These are phyloP conservation scores for Theristicus caerulescens DNA, from an alignment of 2,113 vertebrate genomes.

Conservation along the genomic window DNA sequence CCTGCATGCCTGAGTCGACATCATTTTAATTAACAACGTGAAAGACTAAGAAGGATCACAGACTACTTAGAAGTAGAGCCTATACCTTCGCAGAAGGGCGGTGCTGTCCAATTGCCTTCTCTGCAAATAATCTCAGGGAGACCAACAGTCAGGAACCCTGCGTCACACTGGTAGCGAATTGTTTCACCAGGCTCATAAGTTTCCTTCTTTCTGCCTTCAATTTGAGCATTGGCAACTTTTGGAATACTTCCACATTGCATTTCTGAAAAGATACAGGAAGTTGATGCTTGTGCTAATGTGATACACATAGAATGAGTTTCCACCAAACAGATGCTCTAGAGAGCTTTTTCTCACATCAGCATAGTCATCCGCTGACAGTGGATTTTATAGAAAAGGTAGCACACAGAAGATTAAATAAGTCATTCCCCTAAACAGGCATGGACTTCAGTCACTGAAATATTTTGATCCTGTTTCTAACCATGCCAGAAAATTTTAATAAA, in stretches of 20 bases:
- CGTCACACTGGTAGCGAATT: not conserved
- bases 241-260: not conserved
- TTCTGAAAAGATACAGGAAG: constrained; percentile 29
- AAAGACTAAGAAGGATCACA: not conserved
- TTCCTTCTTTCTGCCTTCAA: not conserved
- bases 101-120: constrained; percentile 39
- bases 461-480: not conserved
- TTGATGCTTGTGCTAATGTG: not conserved
- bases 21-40: not conserved
- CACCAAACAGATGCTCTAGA: not conserved
- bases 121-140: constrained; percentile 37
- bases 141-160: not conserved
- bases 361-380: not conserved
- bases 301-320: not conserved
- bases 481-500: not conserved
- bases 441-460: not conserved
- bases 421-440: not conserved
- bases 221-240: not conserved
- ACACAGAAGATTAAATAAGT: not conserved
- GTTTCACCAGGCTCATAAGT: constrained; percentile 39
- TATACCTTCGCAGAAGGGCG: constrained; percentile 34
- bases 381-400: not conserved
- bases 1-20: not conserved
- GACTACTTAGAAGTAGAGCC: not conserved
- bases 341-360: not conserved